A percentile compares a stretch with the other conserved stretches of the same genome.
These are phyloP conservation scores for Laothoe populi DNA, from an alignment of 2,888 invertebrate genomes.

Conservation along the genomic window DNA sequence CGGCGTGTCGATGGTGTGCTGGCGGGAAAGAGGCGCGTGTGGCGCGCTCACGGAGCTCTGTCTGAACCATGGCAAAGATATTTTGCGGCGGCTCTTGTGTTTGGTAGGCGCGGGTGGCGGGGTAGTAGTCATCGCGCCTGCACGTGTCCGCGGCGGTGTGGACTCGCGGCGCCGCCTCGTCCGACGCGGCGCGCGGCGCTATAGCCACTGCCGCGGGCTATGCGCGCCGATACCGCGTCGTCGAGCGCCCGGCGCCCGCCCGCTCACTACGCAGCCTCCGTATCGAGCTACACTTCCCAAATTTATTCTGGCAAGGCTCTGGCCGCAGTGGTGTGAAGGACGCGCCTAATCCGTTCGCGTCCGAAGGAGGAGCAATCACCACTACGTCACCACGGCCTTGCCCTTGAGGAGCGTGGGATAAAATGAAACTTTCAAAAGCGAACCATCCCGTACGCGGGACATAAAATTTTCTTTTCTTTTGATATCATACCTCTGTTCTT, in stretches of 20 bases:
- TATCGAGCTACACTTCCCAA: constrained; percentile 79
- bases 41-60: constrained; percentile 90
- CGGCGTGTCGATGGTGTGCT: constrained; percentile 96
- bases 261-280: constrained; percentile 81
- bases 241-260: constrained; percentile 51
- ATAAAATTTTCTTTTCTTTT: background rate
- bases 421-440: constrained; percentile 31
- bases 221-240: constrained; percentile 51
- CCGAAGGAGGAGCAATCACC: constrained; percentile 40
- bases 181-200: constrained; percentile 66
- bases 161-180: constrained; percentile 65
- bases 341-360: constrained; percentile 77
- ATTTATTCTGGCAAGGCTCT: constrained; percentile 61
- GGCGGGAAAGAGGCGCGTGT: constrained; percentile 91
- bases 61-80: constrained; percentile 95
- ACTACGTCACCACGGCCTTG: constrained; percentile 31
- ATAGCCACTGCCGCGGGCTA: constrained; percentile 62
- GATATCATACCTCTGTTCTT: background rate
- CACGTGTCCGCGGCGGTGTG: constrained; percentile 57
- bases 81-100: constrained; percentile 92
- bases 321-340: constrained; percentile 66
- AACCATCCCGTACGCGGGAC: background rate
- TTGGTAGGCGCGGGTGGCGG: constrained; percentile 71
- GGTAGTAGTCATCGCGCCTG: constrained; percentile 65
- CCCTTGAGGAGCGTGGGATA: constrained; percentile 33